Evolutionary conservation across 2,888 invertebrate genomes (phyloP).

Genomic region (Hydrotaea cyrtoneurina): DNA sequence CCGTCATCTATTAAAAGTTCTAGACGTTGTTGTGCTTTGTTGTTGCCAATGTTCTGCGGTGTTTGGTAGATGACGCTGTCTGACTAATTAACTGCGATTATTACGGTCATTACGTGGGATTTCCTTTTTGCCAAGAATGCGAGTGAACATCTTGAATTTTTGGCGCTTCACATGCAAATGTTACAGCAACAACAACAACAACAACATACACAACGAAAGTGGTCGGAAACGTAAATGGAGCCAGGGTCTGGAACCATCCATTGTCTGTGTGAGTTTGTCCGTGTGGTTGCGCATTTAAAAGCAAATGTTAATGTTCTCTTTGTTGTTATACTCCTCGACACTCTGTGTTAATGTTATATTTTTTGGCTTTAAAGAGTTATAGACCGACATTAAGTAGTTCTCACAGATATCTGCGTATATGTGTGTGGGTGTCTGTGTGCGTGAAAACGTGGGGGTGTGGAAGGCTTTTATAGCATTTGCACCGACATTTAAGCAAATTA

Average conservation of each 20-base stretch:
- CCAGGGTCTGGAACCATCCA: not conserved
- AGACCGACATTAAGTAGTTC: conserved; percentile 55
- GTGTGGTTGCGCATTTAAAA: conserved; percentile 62
- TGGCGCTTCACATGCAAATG: conserved; percentile 72
- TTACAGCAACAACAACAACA: conserved; percentile 32
- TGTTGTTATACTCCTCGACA: conserved; percentile 44
- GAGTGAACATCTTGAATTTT: conserved; percentile 79
- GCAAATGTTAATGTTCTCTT: conserved; percentile 61
- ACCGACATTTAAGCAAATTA: conserved; percentile 78
- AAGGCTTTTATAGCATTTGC: conserved; percentile 69
- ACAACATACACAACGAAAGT: conserved; percentile 1
- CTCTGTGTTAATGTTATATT: conserved; percentile 64
- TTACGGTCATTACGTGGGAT: conserved; percentile 81
- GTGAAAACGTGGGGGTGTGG: not conserved
- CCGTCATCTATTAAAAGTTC: conserved; percentile 63
- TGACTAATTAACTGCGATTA: conserved; percentile 81
- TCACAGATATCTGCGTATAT: not conserved
- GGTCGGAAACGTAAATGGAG: not conserved
- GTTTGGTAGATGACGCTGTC: conserved; percentile 60
- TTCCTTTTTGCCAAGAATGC: conserved; percentile 71
- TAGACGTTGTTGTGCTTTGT: conserved; percentile 54
- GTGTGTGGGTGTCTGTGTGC: conserved; percentile 33
- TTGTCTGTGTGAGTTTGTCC: conserved; percentile 42
- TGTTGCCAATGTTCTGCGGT: conserved; percentile 27
- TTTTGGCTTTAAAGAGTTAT: conserved; percentile 67